A percentile compares a stretch with the other conserved stretches of the same genome.
Conservation (phyloP, 1,140 invertebrate genomes). For the Brachionus manjavacas region DNA sequence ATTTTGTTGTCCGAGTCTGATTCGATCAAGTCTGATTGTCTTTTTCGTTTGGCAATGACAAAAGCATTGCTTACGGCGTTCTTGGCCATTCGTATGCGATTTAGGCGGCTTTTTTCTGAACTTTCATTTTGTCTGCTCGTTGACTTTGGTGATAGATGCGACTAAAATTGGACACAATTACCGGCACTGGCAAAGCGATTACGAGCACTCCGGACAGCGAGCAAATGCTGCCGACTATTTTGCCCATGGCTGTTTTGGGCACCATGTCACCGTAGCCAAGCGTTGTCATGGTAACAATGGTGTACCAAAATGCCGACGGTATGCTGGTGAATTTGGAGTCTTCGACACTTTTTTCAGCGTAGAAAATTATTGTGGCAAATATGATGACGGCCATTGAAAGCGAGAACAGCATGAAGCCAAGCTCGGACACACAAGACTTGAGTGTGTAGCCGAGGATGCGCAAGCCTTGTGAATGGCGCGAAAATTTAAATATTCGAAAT, state of each 20-base stretch:
- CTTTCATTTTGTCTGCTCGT: constrained; percentile 95
- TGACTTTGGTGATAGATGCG: constrained; percentile 99
- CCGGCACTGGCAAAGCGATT: constrained; percentile 96
- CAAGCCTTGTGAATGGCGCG: constrained; percentile 94
- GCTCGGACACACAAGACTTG: constrained; percentile 96
- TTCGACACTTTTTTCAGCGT: constrained; percentile 94
- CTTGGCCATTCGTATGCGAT: constrained; percentile 19
- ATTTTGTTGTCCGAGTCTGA: neutral
- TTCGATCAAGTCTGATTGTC: neutral
- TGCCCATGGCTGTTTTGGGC: constrained; percentile 92
- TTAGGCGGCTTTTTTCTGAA: constrained; percentile 67
- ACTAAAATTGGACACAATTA: constrained; percentile 99
- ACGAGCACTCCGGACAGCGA: constrained; percentile 97
- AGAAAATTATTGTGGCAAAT: constrained; percentile 99
- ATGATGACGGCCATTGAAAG: constrained; percentile 99
- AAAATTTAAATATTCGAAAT: constrained; percentile 98
- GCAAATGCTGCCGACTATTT: constrained; percentile 96
- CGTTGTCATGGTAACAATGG: constrained; percentile 99
- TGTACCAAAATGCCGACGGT: constrained; percentile 99
- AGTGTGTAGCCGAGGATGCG: constrained; percentile 96
- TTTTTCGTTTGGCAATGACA: constrained; percentile 22
- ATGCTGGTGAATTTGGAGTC: constrained; percentile 94
- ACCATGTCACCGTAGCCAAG: constrained; percentile 99
- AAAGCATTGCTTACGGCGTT: constrained; percentile 39
- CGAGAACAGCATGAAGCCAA: constrained; percentile 97